phyloP scores from a whole-genome alignment of 1,140 invertebrate genomes.

The Brachionus rubens region DNA sequence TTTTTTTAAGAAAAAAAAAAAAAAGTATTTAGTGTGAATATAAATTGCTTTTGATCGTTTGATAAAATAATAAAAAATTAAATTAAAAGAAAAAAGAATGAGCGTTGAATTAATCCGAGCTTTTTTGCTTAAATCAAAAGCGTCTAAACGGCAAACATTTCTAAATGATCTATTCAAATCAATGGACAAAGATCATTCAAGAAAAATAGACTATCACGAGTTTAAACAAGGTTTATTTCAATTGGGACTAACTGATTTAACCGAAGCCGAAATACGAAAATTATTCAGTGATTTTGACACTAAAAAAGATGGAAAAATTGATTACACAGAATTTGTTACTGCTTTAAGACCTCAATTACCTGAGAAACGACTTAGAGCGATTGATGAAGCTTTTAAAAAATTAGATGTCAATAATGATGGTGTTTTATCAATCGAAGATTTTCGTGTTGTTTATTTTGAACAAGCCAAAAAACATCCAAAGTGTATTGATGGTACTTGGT shows the following conservation, averaged over 20 bases:
- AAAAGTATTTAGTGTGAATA: no score
- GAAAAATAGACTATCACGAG: slow-evolving; percentile 35
- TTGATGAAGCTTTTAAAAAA: slow-evolving; percentile 38
- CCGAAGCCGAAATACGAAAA: slow-evolving; percentile 41
- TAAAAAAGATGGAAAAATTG: slow-evolving; percentile 43
- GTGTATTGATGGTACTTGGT: slow-evolving; percentile 31
- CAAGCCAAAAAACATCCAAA: slow-evolving; percentile 42
- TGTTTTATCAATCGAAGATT: slow-evolving; percentile 42
- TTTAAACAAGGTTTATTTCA: slow-evolving; percentile 33
- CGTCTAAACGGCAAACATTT: slow-evolving; percentile 26
- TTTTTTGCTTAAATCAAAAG: slow-evolving; percentile 44
- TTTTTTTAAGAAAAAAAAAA: no score
- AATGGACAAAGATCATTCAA: slow-evolving; percentile 42
- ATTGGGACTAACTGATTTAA: slow-evolving; percentile 17
- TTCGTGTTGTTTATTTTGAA: slow-evolving; percentile 38
- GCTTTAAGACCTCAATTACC: slow-evolving; percentile 12
- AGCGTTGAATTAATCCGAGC: slow-evolving; percentile 39
- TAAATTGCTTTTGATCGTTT: no score
- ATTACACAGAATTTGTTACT: slow-evolving; percentile 33
- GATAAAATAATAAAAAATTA: no score
- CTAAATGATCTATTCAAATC: slow-evolving; percentile 42
- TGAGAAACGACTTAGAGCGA: neutral
- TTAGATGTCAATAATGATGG: slow-evolving; percentile 42
- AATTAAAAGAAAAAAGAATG: slow-evolving; percentile 43
- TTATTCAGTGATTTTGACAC: slow-evolving; percentile 44